Base-by-base conservation (phyloP, 2,888 invertebrate genomes). In the Euplexia lucipara region DNA sequence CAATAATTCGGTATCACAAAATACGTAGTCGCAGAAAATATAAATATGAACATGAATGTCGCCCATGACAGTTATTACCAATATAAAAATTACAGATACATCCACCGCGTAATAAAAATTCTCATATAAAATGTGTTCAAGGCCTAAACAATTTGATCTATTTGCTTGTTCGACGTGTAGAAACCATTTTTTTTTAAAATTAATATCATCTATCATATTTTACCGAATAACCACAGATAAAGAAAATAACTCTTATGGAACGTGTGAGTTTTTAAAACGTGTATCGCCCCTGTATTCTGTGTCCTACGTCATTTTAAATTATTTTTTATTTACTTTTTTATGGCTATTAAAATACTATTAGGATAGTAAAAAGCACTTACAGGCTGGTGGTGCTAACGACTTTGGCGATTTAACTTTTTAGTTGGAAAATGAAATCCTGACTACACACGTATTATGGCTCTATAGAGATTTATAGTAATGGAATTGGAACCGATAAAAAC, bases 271-370 rank as follows among this genome's bases (percentile, higher is more conserved):
- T 34, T 49, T 9, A 49, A 70, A n/a, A 49, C 37, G 32, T 44
- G 22, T 39, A 39, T 34, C 34, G 48, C 14, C 18, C 26, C 26
- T 53, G 34, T 37, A 41, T 35, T 57, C n/a, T 44, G 44, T 68
- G 53, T 52, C 22, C 47, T 42, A 20, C 22, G 48, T 47, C 26
- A 44, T 53, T 53, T 72, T 18, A 35, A 45, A 26, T 45, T 16
- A 14, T n/a, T n/a, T 67, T 64, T 51, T 57, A 41, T 57, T 70
- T 57, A 54, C 20, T 68, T 77, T n/a, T 65, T 68, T 62, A 45
- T 45, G 49, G 58, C 67, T 57, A 78, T 78, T 70, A 78, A 78
- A 75, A 71, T 71, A 56, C 74, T 66, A 78, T 78, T 74, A 78
- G 67, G 57, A 57, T 66, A 57, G 70, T 61, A 58, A 57, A 75